Percentiles rank a stretch among this genome's conserved stretches.
These are phyloP conservation scores for Eurois occulta DNA, from an alignment of 2,888 invertebrate species.

Conservation along the genomic window DNA sequence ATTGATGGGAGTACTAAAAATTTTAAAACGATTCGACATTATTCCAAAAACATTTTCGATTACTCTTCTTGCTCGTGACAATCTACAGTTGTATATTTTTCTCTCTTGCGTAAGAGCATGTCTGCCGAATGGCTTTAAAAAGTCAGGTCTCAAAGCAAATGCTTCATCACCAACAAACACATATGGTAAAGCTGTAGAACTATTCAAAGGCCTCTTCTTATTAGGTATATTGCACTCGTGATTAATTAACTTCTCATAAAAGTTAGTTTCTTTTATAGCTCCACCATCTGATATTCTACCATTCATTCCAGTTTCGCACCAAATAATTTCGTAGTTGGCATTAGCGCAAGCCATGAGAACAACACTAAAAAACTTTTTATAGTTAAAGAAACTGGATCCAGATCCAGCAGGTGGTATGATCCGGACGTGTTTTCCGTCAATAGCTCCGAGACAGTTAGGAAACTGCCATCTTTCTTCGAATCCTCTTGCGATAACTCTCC, in stretches of 20 bases:
- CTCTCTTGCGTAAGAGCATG: constrained; percentile 12
- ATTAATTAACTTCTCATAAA: constrained; percentile 12
- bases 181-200: neutral
- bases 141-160: constrained; percentile 9
- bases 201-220: neutral
- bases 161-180: too few species aligned
- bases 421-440: constrained; percentile 6
- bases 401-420: constrained; percentile 6
- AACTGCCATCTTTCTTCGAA: constrained; percentile 17
- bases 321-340: constrained; percentile 55
- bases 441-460: constrained; percentile 8
- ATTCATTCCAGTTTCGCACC: constrained; percentile 27
- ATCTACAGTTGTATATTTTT: constrained; percentile 47
- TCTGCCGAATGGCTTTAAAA: constrained; percentile 5
- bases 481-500: neutral
- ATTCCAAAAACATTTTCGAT: constrained; percentile 44
- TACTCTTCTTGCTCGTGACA: constrained; percentile 39
- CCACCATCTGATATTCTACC: constrained; percentile 43
- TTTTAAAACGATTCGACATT: constrained; percentile 44
- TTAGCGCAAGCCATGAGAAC: constrained; percentile 53
- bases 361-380: constrained; percentile 41
- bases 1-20: constrained; percentile 36
- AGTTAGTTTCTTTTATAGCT: constrained; percentile 22
- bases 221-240: constrained; percentile 6
- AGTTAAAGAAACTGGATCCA: constrained; percentile 6